Conservation (phyloP, 2,888 invertebrate genomes). For the Theretra japonica region DNA sequence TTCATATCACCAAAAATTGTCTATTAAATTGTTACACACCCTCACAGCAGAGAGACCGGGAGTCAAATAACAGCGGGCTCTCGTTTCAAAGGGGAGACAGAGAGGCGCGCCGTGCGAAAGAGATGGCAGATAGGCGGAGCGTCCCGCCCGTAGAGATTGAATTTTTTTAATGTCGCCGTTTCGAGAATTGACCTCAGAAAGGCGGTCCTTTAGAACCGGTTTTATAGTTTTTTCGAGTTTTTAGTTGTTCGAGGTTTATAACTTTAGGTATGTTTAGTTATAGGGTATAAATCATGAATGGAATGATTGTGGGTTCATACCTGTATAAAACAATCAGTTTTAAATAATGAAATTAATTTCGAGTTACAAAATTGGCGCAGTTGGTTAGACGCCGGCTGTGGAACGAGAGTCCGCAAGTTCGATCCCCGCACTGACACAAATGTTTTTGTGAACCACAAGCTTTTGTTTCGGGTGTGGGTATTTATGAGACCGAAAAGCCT, state of each 20-base stretch:
- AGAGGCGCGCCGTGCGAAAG: conserved; percentile 52
- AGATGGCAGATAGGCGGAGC: conserved; percentile 61
- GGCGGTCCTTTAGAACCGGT: conserved; percentile 27
- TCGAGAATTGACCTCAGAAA: conserved; percentile 27
- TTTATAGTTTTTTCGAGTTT: conserved; percentile 24
- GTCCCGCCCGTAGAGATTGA: conserved; percentile 38
- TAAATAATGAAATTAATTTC: too few species aligned
- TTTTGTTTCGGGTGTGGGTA: too few species aligned
- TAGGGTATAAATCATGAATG: too few species aligned
- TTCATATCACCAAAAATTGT: conserved; percentile 18
- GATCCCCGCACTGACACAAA: too few species aligned
- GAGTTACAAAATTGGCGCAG: too few species aligned
- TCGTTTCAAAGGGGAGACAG: conserved; percentile 67
- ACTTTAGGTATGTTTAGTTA: not conserved
- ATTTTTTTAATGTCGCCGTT: conserved; percentile 37
- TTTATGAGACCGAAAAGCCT: too few species aligned
- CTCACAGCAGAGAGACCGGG: conserved; percentile 61
- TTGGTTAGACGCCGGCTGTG: too few species aligned
- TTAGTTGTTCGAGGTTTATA: not conserved
- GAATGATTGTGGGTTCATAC: too few species aligned
- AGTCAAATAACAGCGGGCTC: conserved; percentile 74
- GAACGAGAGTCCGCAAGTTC: too few species aligned
- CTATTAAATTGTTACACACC: conserved; percentile 55
- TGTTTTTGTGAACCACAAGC: too few species aligned
- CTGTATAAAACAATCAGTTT: too few species aligned